Percentiles rank a stretch among this genome's conserved stretches.
Evolutionary conservation across 2,888 invertebrate species (phyloP).

Genomic region (Meghimatium bilineatum): DNA sequence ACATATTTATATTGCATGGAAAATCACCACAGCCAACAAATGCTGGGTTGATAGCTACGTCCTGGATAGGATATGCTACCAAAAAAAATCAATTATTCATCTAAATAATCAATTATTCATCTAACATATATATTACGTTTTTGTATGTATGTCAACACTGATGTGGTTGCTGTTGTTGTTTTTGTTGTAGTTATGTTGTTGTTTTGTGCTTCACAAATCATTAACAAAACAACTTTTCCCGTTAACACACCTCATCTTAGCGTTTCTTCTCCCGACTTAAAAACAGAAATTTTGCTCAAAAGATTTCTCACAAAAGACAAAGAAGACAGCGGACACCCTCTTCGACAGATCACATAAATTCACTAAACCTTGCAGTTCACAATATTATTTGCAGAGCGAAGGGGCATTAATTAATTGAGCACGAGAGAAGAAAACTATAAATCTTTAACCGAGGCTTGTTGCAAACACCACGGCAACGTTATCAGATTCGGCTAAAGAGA

Average conservation of each 20-base stretch:
- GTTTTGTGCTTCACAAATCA: no score
- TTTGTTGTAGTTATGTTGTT: no score
- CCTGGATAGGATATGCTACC: no score
- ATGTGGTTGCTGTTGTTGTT: no score
- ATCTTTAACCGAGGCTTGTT: slow-evolving; percentile 17
- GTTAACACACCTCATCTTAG: slow-evolving; percentile 9
- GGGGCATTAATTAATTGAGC: slow-evolving; percentile 30
- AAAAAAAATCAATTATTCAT: no score
- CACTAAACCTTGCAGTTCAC: slow-evolving; percentile 23
- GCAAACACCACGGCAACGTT: not conserved
- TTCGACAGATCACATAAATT: slow-evolving; percentile 32
- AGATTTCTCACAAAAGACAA: slow-evolving; percentile 15
- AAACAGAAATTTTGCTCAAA: not conserved
- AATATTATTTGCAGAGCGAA: slow-evolving; percentile 29
- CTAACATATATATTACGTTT: no score
- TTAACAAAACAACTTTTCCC: no score
- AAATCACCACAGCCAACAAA: no score
- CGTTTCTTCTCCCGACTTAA: not conserved
- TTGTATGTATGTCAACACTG: no score
- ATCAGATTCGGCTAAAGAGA: not conserved
- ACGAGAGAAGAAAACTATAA: slow-evolving; percentile 19
- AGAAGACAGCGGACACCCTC: not conserved
- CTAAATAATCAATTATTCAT: no score
- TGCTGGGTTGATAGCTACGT: no score
- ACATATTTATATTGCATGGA: no score